Evolutionary conservation across 1,140 invertebrate genomes (phyloP).

Genomic region (Cherax quadricarinatus): DNA sequence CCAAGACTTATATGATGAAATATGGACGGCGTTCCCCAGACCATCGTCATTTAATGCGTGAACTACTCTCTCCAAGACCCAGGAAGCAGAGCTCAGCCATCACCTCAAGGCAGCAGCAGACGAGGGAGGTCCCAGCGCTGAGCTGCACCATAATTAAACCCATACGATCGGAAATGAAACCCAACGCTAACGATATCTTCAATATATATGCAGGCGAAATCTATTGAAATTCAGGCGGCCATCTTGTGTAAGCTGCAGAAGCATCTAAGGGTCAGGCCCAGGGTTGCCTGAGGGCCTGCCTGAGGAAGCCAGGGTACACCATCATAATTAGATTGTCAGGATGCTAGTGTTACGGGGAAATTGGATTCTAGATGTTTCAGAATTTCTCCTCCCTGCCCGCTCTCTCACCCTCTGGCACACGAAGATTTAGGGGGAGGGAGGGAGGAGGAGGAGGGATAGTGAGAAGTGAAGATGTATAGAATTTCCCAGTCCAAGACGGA

Average conservation of each 20-base stretch:
- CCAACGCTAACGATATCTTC: conserved; percentile 67
- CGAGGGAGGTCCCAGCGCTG: background rate
- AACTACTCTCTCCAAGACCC: background rate
- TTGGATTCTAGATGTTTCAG: conserved; percentile 71
- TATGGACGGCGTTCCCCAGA: conserved; percentile 47
- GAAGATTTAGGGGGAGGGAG: conserved; percentile 2
- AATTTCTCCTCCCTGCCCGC: conserved; percentile 56
- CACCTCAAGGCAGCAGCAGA: background rate
- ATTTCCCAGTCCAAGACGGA: conserved; percentile 49
- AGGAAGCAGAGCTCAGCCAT: background rate
- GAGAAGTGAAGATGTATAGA: conserved; percentile 60
- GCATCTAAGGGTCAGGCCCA: conserved; percentile 63
- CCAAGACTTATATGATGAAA: conserved; percentile 68
- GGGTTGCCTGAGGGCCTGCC: conserved; percentile 22
- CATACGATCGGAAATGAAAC: conserved; percentile 71
- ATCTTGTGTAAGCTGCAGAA: conserved; percentile 67
- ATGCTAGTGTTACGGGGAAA: conserved; percentile 69
- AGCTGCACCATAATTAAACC: conserved; percentile 61
- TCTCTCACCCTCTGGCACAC: conserved; percentile 15
- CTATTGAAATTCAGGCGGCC: conserved; percentile 68
- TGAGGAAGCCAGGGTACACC: conserved; percentile 54
- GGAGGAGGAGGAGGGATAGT: background rate
- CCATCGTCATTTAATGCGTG: conserved; percentile 35
- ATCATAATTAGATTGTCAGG: conserved; percentile 71
- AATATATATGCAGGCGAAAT: conserved; percentile 70